Evolutionary conservation across 2,888 invertebrate species (phyloP).

Genomic region (Ornithoptera alexandrae): DNA sequence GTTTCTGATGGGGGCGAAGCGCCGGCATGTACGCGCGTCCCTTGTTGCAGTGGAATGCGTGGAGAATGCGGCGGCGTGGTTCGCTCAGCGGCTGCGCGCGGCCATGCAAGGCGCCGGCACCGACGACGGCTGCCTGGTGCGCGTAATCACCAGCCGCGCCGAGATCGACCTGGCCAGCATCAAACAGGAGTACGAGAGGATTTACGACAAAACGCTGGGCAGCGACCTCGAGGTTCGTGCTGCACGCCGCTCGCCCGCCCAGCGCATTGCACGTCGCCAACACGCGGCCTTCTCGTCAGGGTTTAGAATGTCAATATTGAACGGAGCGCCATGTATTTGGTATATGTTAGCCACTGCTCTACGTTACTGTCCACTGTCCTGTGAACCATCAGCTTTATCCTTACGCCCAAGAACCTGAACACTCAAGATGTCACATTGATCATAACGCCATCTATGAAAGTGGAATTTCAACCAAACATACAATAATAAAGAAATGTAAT

Average conservation of each 20-base stretch:
- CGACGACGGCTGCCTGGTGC: slow-evolving; percentile 83
- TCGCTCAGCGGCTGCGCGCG: slow-evolving; percentile 83
- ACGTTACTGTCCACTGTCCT: too few species aligned
- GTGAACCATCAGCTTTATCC: too few species aligned
- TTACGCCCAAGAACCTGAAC: too few species aligned
- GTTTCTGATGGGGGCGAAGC: neutral
- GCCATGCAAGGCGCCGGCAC: slow-evolving; percentile 86
- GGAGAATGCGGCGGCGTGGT: slow-evolving; percentile 84
- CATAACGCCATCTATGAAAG: too few species aligned
- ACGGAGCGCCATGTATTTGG: too few species aligned
- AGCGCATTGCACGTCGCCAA: too few species aligned
- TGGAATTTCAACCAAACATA: too few species aligned
- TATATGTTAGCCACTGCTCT: too few species aligned
- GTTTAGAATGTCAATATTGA: too few species aligned
- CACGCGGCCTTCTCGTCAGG: slow-evolving; percentile 5
- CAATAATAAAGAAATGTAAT: too few species aligned
- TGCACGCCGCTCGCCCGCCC: neutral
- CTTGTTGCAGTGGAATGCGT: slow-evolving; percentile 84
- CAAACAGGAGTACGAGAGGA: slow-evolving; percentile 84
- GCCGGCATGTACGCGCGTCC: slow-evolving; percentile 15
- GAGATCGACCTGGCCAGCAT: slow-evolving; percentile 85
- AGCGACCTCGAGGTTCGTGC: slow-evolving; percentile 80
- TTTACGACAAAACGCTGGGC: slow-evolving; percentile 84
- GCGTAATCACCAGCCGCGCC: slow-evolving; percentile 83
- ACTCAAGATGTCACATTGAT: too few species aligned